Evolutionary conservation across 2,888 invertebrate species (phyloP), one percentile per base, ranked within the genome.

Genomic region (Lycia hirtaria): DNA sequence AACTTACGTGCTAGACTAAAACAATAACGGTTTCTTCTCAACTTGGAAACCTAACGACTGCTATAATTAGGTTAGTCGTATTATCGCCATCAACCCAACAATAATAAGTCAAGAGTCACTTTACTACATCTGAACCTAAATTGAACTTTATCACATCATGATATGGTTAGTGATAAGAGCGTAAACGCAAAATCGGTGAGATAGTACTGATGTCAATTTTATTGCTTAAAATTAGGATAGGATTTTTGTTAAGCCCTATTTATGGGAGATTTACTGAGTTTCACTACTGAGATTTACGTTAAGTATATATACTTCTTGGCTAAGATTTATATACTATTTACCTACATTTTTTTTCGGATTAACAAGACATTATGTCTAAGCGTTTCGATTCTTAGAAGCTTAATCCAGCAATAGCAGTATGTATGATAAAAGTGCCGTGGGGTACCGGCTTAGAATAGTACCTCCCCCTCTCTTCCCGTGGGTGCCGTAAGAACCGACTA

Each of bases 21-120:
- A 35, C 6, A 15, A 7, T 24, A 30, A 22, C 3, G 22, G 3
- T 40, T 28, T 40, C 24, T 40, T 26, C 38, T 45, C 45, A 32
- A 50, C 44, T 62, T 56, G 43, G 67, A 67, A 68, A 37, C 62
- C 64, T 43, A 5, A 61, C 57, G 45, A 60, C 28, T 33, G 54
- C 48, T 38, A 44, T 68, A 68, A 68, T 68, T 64, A 59, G 61
- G 55, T 60, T 68, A 68, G 54, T 40, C 32, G 55, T 49, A 65
- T 68, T 68, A 65, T 68, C 61, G 61, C 38, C 54, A 51, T 49
- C 52, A 44, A 38, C 52, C 40, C 20, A 37, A 61, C 50, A 50
- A 59, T 52, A 32, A 26, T 56, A 32, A 41, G 26, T 44, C 5
- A 41, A 19, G 37, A 14, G 6, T 33, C 10, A 33, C 37, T 32